Percentiles rank a stretch among this genome's conserved stretches.
Evolutionary conservation across 2,113 vertebrate genomes (phyloP).

Genomic region (Coptodon rendalli): DNA sequence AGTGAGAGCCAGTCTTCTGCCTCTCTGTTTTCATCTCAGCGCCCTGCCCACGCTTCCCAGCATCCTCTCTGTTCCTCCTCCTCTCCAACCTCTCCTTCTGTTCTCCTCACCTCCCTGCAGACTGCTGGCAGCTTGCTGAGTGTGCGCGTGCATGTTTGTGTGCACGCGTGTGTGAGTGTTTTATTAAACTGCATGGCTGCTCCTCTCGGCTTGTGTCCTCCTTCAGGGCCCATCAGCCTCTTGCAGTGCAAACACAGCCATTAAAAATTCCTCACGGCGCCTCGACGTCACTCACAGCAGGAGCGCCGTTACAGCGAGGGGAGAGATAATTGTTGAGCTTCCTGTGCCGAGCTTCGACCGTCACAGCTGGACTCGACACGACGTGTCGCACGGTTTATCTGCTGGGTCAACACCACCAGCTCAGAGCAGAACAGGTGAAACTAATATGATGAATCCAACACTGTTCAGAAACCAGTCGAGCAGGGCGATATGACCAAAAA

Average conservation of each 20-base stretch:
- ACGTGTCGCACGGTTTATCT: accelerated
- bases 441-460: no score
- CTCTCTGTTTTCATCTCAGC: neutral
- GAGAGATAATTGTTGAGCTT: neutral
- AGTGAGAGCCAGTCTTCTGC: neutral
- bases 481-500: accelerated
- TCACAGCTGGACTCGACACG: accelerated
- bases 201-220: neutral
- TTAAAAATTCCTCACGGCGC: neutral
- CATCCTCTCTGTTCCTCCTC: conserved; percentile 27
- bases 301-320: neutral
- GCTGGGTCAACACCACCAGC: neutral
- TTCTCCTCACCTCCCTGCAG: conserved; percentile 24
- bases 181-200: neutral
- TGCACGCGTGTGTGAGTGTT: accelerated
- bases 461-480: accelerated
- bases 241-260: neutral
- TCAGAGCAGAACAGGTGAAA: neutral
- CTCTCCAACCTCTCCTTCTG: conserved; percentile 34
- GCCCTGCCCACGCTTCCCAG: conserved; percentile 27
- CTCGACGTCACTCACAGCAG: neutral
- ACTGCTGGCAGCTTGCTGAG: conserved; percentile 10
- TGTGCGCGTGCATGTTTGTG: accelerated
- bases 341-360: neutral
- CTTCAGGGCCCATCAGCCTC: neutral